Evolutionary conservation across 2,797 vertebrate genomes (phyloP).

Genomic region (Pseudotriccus pelzelni): DNA sequence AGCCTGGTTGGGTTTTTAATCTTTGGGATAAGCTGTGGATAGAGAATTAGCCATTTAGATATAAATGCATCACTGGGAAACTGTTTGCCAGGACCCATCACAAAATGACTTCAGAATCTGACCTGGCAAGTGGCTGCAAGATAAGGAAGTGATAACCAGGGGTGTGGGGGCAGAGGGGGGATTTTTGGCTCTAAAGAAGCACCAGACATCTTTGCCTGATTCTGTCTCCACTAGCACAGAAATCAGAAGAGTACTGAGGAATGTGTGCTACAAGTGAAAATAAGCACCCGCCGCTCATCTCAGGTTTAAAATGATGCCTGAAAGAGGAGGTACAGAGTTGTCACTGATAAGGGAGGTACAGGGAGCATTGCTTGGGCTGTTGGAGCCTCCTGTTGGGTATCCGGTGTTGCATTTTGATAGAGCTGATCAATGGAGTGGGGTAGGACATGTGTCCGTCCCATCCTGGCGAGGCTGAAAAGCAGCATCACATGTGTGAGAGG

Average conservation of each 20-base stretch:
- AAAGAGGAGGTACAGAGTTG: not conserved
- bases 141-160: conserved; percentile 12
- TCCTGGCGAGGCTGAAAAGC: not conserved
- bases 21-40: conserved; percentile 39
- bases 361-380: not conserved
- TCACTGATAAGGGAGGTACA: not conserved
- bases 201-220: not conserved
- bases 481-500: not conserved
- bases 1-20: conserved; percentile 25
- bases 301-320: not conserved
- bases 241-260: not conserved
- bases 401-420: not conserved
- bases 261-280: not conserved
- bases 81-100: not conserved
- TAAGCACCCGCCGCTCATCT: not conserved
- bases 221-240: not conserved
- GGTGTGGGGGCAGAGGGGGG: not conserved
- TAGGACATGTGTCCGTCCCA: accelerated
- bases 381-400: not conserved
- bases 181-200: not conserved
- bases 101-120: conserved; percentile 34
- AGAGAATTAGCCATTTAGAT: conserved; percentile 32
- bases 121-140: not conserved
- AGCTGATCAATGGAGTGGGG: not conserved
- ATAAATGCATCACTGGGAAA: not conserved